Evolutionary conservation across 2,888 invertebrate species (phyloP), one percentile per base, ranked within the genome.

Genomic region (Trissoscelio sp.): DNA sequence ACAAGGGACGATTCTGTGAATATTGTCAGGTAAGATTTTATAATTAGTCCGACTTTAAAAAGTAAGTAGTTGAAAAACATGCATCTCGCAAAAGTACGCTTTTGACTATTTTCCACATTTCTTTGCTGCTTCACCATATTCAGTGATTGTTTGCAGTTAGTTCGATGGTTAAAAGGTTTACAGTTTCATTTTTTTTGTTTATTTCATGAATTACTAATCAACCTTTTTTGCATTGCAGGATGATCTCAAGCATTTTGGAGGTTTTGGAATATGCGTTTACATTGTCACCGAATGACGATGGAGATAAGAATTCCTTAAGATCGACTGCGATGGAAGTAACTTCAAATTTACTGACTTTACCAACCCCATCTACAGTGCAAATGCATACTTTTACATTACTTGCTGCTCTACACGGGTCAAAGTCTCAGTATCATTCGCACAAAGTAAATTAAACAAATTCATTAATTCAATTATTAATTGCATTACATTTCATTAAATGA

Each of bases 361-460:
- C 96, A 0, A 95, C 95, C 12, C 95, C 96, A 0, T 93, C 94
- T 58, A 93, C 93, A 7, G 94, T 96, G 4, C 96, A 96, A 89
- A 93, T 95, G 67, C 95, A 95, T 79, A 96, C 97, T 1, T 97
- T 97, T 88, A 95, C 96, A 24, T 93, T 98, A 74, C 92, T 99
- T 84, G 95, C 97, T 0, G 95, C 97, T 0, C 92, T 98, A 31
- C 95, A 96, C 87, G 93, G 95, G 22, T 95, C 95, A 28, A 94
- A 95, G 48, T 92, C 94, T 24, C 91, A 94, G 4, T 98, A 98
- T 91, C 97, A 98, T 89, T 94, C 94, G 85, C 97, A 97, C 89
- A 98, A 98, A 93, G 97, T 95, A 55, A 53, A 31, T 42, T 34
- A 9, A 2, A n/a, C n/a, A n/a, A 34, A 9, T 34, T 34, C 9